Conservation (phyloP, 1,140 invertebrate species). For the Heliothis subflexa region DNA sequence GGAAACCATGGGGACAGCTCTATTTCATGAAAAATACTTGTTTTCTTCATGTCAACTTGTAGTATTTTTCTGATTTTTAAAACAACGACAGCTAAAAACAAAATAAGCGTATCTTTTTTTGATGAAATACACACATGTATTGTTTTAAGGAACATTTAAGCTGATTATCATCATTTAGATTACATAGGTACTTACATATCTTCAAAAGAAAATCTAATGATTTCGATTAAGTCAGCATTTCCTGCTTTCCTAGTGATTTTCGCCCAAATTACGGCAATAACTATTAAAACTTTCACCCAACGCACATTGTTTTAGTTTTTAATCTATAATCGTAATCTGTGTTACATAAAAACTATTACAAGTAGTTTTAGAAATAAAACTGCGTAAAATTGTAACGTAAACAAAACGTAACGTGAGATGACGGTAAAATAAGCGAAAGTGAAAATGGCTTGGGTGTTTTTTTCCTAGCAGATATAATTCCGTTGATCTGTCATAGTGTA, state of each 20-base stretch:
- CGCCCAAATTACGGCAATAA: not conserved
- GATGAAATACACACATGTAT: too few species aligned
- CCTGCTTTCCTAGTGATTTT: constrained; percentile 3
- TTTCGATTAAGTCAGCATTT: not conserved
- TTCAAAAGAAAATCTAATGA: too few species aligned
- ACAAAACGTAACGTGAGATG: not conserved
- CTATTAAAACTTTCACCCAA: not conserved
- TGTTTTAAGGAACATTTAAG: too few species aligned
- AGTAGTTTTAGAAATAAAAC: constrained; percentile 25
- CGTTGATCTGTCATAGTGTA: not conserved
- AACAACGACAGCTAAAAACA: too few species aligned
- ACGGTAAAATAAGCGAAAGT: constrained; percentile 22
- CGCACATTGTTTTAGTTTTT: constrained; percentile 17
- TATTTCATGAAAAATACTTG: too few species aligned
- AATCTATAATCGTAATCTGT: constrained; percentile 29
- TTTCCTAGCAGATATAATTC: not conserved
- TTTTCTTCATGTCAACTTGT: too few species aligned
- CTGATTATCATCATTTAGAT: too few species aligned
- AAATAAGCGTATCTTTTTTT: too few species aligned
- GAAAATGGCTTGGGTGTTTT: not conserved
- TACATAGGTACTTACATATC: too few species aligned
- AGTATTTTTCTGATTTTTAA: too few species aligned
- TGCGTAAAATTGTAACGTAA: constrained; percentile 5
- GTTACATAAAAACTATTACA: constrained; percentile 22
- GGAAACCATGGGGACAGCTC: too few species aligned